Conservation (phyloP, 2,888 invertebrate genomes). For the Acronicta aceris region DNA sequence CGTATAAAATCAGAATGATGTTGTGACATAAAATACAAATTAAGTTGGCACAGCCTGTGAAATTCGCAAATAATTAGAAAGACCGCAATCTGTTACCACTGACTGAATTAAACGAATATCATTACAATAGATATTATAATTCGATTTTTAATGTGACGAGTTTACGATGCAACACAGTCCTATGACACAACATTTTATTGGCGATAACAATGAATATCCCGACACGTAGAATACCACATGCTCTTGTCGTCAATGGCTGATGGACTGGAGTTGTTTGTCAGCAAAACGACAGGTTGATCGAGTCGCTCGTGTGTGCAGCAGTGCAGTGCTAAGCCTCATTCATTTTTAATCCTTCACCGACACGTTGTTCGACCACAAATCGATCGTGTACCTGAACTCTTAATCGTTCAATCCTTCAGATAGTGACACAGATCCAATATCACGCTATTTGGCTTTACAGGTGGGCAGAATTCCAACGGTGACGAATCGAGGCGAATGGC, state of each 20-base stretch:
- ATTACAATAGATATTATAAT: conserved; percentile 36
- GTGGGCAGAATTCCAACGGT: conserved; percentile 47
- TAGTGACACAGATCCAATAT: conserved; percentile 41
- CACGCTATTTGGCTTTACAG: conserved; percentile 41
- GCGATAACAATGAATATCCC: conserved; percentile 1
- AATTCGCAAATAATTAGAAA: conserved; percentile 64
- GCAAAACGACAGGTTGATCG: conserved; percentile 34
- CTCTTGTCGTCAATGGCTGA: conserved; percentile 17
- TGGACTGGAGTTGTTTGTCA: conserved; percentile 27
- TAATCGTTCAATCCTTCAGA: conserved; percentile 37
- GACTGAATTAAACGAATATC: conserved; percentile 52
- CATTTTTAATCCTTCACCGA: conserved; percentile 44
- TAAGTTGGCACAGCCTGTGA: conserved; percentile 56
- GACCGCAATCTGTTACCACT: conserved; percentile 58
- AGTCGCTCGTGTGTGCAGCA: conserved; percentile 23
- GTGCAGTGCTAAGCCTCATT: conserved; percentile 18
- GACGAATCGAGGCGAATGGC: conserved; percentile 36
- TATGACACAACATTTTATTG: neutral
- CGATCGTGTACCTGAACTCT: conserved; percentile 26
- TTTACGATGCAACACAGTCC: neutral
- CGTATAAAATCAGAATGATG: conserved; percentile 25
- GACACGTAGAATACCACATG: conserved; percentile 18
- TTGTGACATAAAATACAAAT: conserved; percentile 53
- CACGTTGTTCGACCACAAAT: conserved; percentile 31
- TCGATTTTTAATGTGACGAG: conserved; percentile 16